phyloP scores from a whole-genome alignment of 1,140 invertebrate species.

The Megalonaias nervosa region DNA sequence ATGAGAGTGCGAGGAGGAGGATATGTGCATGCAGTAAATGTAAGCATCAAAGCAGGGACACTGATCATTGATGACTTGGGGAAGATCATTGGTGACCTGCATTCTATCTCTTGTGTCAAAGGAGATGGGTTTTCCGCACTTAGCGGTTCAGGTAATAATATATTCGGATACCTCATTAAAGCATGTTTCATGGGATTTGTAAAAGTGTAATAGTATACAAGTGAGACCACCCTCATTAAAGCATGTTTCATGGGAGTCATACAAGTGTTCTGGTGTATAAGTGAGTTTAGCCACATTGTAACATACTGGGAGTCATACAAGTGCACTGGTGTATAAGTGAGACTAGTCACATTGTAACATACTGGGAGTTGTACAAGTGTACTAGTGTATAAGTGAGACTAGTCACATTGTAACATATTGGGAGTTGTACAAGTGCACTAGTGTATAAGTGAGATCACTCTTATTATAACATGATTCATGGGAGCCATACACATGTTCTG shows the following conservation, averaged over 20 bases:
- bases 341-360: background rate
- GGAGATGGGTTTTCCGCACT: constrained; percentile 38
- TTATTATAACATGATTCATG: too few species aligned
- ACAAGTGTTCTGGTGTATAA: background rate
- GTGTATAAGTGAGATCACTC: too few species aligned
- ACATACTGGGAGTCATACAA: background rate
- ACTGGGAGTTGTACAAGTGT: background rate
- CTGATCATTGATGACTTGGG: constrained; percentile 58
- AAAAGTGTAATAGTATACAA: background rate
- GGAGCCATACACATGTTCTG: too few species aligned
- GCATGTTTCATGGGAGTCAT: background rate
- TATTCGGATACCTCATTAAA: background rate
- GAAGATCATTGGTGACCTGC: constrained; percentile 48
- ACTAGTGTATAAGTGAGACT: too few species aligned
- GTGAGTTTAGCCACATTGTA: background rate
- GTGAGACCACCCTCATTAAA: background rate
- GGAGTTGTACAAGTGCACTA: too few species aligned
- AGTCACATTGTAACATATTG: too few species aligned
- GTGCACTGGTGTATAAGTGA: too few species aligned
- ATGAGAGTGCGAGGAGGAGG: constrained; percentile 52
- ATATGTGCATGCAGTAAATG: constrained; percentile 47
- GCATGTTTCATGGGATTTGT: background rate
- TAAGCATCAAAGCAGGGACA: constrained; percentile 42
- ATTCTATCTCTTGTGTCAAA: constrained; percentile 40
- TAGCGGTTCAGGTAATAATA: constrained; percentile 42